These are phyloP conservation scores for Odobenus rosmarus DNA, from an alignment of 2,113 vertebrate genomes.

Conservation along the genomic window DNA sequence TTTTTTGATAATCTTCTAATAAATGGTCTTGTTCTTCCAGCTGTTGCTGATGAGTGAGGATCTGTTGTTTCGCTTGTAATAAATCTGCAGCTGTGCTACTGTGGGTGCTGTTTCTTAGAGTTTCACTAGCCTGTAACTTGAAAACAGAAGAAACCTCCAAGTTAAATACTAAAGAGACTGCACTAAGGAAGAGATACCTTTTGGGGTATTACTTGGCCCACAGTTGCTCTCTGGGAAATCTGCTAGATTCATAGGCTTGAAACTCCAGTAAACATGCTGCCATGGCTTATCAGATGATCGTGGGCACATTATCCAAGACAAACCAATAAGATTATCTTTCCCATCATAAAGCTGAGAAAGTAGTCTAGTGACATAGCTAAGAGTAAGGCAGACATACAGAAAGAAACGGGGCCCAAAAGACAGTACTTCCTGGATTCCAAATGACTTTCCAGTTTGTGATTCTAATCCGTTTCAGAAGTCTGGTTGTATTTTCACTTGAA, in stretches of 20 bases:
- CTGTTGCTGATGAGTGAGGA: conserved; percentile 92
- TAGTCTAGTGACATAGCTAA: background rate
- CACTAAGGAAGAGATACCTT: background rate
- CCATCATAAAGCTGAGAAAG: background rate
- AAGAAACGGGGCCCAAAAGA: background rate
- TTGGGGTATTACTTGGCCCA: background rate
- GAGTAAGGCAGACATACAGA: background rate
- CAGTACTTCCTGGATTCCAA: background rate
- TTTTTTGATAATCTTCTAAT: conserved; percentile 86
- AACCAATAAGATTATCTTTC: background rate
- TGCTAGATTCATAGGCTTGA: background rate
- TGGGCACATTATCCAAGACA: background rate
- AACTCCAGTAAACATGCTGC: background rate
- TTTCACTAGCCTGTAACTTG: conserved; percentile 96
- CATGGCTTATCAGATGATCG: background rate
- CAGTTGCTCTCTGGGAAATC: background rate
- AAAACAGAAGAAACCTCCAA: conserved; percentile 57
- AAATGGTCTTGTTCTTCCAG: conserved; percentile 89
- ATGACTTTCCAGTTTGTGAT: background rate
- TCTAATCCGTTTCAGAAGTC: background rate
- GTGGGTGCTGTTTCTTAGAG: conserved; percentile 94
- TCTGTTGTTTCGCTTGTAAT: conserved; percentile 93
- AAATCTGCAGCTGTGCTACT: conserved; percentile 95
- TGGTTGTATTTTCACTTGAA: background rate
- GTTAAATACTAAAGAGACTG: background rate